Base-by-base conservation (phyloP, 2,113 vertebrate species). In the Strix uralensis region DNA sequence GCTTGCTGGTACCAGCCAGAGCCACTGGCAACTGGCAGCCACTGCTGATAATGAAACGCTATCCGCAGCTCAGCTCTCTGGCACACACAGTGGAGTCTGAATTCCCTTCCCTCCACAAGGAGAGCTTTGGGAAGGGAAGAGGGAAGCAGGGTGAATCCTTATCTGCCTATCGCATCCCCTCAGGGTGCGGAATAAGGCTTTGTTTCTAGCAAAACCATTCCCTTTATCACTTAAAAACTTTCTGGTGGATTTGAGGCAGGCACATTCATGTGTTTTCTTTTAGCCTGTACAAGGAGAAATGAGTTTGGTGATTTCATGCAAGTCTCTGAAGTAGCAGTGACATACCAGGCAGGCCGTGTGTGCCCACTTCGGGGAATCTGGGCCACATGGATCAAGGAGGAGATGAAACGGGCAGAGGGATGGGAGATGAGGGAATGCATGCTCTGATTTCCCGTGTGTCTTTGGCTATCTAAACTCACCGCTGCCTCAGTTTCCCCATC, bases 191-290 rank as follows among this genome's bases (percentile, higher is more conserved):
- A 94, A 95, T 62, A 42, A 1, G 84, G 92, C 94, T 97, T 97
- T 97, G 94, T 97, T 96, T 97, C 96, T 95, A 97, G 96, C 92
- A 96, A 97, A 97, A 72, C 88, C 81, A 65, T 96, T 82, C 86
- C 63, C 84, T 87, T 92, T 91, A 94, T 94, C 40, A 0, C 70
- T 79, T 73, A 29, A 54, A 94, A 91, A 85, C 89, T 91, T 94
- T 94, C 81, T 95, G 0, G 18, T 0, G 1, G 70, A 90, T 96
- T 82, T 70, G 67, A 81, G 81, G 46, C 96, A 94, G 96, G 96
- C 96, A 92, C 66, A 25, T 97, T 96, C 96, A 83, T 94, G 93
- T 96, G 93, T 90, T 94, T 90, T 71, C 96, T 86, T 82, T 94
- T 72, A 88, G 74, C 49, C 54, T 72, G 26, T 91, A 49, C 34